phyloP scores from a whole-genome alignment of 2,113 vertebrate species.

The Perognathus longimembris region DNA sequence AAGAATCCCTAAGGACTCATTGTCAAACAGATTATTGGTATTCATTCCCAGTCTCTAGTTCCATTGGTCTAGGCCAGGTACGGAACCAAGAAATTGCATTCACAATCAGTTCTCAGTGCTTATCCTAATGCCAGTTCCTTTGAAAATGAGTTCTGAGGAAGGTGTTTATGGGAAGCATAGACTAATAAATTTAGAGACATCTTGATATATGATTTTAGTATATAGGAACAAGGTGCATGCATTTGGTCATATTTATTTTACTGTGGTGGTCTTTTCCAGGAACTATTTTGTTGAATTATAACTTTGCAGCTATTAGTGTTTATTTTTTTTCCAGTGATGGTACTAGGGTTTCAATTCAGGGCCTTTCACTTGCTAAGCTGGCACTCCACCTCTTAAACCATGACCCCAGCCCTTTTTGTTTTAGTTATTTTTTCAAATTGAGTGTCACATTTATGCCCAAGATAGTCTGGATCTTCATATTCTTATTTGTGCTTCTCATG shows the following conservation, averaged over 20 bases:
- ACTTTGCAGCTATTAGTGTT: not conserved
- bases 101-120: not conserved
- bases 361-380: too few relatives aligned
- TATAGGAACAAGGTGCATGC: not conserved
- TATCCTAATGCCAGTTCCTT: not conserved
- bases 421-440: too few relatives aligned
- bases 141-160: constrained; percentile 40
- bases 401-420: too few relatives aligned
- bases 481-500: too few relatives aligned
- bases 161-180: not conserved
- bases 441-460: too few relatives aligned
- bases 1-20: not conserved
- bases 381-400: too few relatives aligned
- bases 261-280: not conserved
- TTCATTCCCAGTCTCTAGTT: not conserved
- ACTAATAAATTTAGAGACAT: constrained; percentile 9
- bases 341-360: too few relatives aligned
- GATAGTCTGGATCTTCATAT: too few relatives aligned
- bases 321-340: too few relatives aligned
- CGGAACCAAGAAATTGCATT: constrained; percentile 8
- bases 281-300: constrained; percentile 29
- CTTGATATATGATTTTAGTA: not conserved
- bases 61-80: not conserved
- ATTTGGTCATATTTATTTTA: not conserved
- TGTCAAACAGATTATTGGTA: not conserved